Base-by-base conservation (phyloP, 2,113 vertebrate species). In the Echinops telfairi region DNA sequence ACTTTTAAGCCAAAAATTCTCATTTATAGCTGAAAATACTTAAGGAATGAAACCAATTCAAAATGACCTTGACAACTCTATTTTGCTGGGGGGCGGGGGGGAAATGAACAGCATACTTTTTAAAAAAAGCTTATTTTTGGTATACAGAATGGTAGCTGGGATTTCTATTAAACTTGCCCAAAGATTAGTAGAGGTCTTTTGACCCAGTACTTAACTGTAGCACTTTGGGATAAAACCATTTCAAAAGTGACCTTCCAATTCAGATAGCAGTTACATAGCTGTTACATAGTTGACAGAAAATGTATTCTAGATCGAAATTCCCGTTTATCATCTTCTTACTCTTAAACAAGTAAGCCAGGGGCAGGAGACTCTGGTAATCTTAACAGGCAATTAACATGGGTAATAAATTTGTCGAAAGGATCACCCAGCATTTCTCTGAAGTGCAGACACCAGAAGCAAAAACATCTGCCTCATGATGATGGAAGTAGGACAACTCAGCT, bases 11-110 rank as follows among this genome's bases (percentile, higher is more conserved):
- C 40, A 77, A 40, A 58, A 31, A 73, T 62, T 36, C 76, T 53
- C 15, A 86, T 80, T 87, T 92, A 85, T 89, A 95, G 53, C 64
- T 71, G 82, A 57, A 83, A 86, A 92, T 9, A 89, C 78, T 92
- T 43, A 80, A 76, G 23, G 64, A 58, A 15, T 3, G 25, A 79
- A 76, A 2, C 17, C 23, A 6, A 88, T 20, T 82, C 8, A 88
- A 86, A 90, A 89, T 58, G 20, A 86, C 86, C 58, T 0, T 80
- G 27, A 92, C 80, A 27, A 94, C 29, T 5, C 10, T 29, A 16
- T 88, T 94, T 91, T 90, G 25, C 62, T 89, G 40, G 4, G 40
- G n/a, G 5, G 43, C 43, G 5, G 43, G 43, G 47, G 36, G 87
- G 82, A 91, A 86, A 38, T 15, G 31, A 80, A 77, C 0, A 94